Percentiles rank a stretch among this genome's conserved stretches.
Evolutionary conservation across 2,888 invertebrate genomes (phyloP).

Genomic region (Aphodius granarius): DNA sequence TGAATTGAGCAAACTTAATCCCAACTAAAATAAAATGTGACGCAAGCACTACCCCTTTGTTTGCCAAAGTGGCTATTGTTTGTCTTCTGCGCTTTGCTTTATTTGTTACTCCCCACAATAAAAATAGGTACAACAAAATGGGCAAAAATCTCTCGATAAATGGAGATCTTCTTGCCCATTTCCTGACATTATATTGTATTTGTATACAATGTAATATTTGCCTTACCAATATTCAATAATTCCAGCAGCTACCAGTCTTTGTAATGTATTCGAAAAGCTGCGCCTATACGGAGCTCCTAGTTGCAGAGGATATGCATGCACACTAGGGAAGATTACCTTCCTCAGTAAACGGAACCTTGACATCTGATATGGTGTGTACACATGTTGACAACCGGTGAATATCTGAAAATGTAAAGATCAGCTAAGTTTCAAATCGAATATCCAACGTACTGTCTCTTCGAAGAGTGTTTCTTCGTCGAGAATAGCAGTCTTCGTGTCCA

Average conservation of each 20-base stretch:
- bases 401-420: conserved; percentile 5
- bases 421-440: not conserved
- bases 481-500: conserved; percentile 7
- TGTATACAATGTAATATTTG: too few species aligned
- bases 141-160: too few species aligned
- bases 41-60: not conserved
- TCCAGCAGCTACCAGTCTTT: conserved; percentile 16
- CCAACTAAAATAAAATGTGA: not conserved
- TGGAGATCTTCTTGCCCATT: too few species aligned
- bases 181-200: too few species aligned
- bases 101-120: too few species aligned
- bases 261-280: conserved; percentile 16
- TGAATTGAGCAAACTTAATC: not conserved
- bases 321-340: conserved; percentile 19
- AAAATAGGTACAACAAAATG: not conserved
- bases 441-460: conserved; percentile 17
- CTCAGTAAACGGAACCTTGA: conserved; percentile 15
- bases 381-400: conserved; percentile 8
- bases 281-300: conserved; percentile 19
- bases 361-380: conserved; percentile 10
- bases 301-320: conserved; percentile 23
- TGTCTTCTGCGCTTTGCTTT: not conserved
- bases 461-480: conserved; percentile 23
- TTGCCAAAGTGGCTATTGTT: not conserved
- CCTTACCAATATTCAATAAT: conserved; percentile 24